These are phyloP conservation scores for Zaprionus davidi DNA, from an alignment of 1,140 invertebrate species.

Conservation along the genomic window DNA sequence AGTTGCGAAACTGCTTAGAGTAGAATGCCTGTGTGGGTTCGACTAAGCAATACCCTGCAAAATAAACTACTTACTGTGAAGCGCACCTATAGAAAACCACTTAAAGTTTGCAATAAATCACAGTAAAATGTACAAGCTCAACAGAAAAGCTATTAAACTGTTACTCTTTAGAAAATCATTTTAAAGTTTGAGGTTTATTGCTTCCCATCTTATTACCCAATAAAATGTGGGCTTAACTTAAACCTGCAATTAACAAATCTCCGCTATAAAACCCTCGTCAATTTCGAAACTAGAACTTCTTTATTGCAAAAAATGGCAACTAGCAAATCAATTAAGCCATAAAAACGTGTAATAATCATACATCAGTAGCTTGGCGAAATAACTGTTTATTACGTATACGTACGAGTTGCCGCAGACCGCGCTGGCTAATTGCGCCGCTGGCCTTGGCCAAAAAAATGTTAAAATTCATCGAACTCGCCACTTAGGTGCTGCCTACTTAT, in stretches of 20 bases:
- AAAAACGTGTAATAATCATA: slow-evolving; percentile 2
- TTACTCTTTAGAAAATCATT: neutral
- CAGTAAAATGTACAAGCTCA: neutral
- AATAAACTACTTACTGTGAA: neutral
- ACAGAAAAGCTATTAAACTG: neutral
- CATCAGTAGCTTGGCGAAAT: neutral
- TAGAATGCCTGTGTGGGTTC: neutral
- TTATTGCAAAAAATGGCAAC: neutral
- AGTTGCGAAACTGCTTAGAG: neutral
- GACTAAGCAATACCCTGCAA: neutral
- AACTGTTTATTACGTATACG: slow-evolving; percentile 41
- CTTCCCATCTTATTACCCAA: neutral
- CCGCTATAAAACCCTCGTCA: neutral
- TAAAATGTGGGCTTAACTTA: neutral
- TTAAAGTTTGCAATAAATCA: neutral
- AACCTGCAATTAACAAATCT: neutral
- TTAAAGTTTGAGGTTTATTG: neutral
- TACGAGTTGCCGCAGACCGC: slow-evolving; percentile 21
- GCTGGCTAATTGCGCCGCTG: slow-evolving; percentile 65
- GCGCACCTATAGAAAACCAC: no score
- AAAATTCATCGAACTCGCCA: slow-evolving; percentile 72
- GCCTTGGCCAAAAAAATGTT: slow-evolving; percentile 67
- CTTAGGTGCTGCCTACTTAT: slow-evolving; percentile 50
- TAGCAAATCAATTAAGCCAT: slow-evolving; percentile 1
- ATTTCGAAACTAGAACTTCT: slow-evolving; percentile 2